Evolutionary conservation across 1,140 invertebrate species (phyloP).

Genomic region (Zaprionus ornatus): DNA sequence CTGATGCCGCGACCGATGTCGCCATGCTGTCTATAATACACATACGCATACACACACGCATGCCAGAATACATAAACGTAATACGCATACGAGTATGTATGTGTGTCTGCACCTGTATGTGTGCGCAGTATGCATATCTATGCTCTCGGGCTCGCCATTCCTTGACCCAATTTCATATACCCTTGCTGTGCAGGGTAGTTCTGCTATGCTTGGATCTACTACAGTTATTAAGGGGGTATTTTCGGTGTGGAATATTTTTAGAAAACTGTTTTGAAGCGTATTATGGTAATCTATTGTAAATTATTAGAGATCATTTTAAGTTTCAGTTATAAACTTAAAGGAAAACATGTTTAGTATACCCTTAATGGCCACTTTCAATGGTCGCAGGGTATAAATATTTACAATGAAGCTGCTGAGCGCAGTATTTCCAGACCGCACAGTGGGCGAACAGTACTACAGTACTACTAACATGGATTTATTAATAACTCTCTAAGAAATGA

Average conservation of each 20-base stretch:
- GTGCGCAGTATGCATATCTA: conserved; percentile 26
- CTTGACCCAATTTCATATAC: conserved; percentile 30
- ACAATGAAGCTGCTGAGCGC: no score
- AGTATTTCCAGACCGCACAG: no score
- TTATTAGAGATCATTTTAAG: neutral
- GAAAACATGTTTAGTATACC: no score
- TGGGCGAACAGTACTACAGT: no score
- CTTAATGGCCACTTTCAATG: no score
- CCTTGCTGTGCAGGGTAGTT: conserved; percentile 9
- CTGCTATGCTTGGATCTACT: neutral
- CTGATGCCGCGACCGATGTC: conserved; percentile 29
- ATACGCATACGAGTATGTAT: neutral
- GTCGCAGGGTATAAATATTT: no score
- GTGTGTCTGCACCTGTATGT: neutral
- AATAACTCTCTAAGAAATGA: no score
- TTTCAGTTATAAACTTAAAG: no score
- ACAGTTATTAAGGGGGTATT: no score
- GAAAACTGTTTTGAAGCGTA: no score
- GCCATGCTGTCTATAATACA: conserved; percentile 53
- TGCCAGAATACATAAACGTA: neutral
- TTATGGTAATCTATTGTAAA: neutral
- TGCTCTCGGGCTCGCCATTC: conserved; percentile 26
- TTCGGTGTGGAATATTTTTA: no score
- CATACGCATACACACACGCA: conserved; percentile 14
- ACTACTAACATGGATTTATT: no score